Percentiles rank a stretch among this genome's conserved stretches.
These are phyloP conservation scores for Lasius fuliginosus DNA, from an alignment of 2,888 invertebrate species.

Conservation along the genomic window DNA sequence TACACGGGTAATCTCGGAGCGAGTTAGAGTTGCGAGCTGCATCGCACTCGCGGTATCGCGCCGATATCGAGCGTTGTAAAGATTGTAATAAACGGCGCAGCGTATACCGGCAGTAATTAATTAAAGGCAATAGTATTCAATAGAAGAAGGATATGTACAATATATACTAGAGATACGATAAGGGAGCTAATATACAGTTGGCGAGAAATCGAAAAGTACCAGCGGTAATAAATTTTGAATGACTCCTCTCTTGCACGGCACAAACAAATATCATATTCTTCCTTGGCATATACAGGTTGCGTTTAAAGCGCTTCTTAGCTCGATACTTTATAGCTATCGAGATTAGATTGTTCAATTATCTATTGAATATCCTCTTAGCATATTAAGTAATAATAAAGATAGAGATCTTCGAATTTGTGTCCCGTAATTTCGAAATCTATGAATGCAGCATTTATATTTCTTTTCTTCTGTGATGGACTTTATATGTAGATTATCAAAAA, in stretches of 20 bases:
- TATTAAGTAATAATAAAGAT: conserved; percentile 2
- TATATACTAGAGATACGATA: conserved; percentile 40
- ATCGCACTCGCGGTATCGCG: conserved; percentile 7
- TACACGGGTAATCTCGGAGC: conserved; percentile 35
- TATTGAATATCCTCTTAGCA: conserved; percentile 1
- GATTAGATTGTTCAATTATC: conserved; percentile 46
- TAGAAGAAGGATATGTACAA: conserved; percentile 34
- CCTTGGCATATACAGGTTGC: conserved; percentile 9
- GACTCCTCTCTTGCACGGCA: conserved; percentile 33
- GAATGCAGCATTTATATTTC: background rate
- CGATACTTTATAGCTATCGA: conserved; percentile 17
- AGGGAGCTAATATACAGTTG: conserved; percentile 40
- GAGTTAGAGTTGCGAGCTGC: conserved; percentile 30
- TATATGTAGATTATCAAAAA: background rate
- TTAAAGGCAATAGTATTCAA: conserved; percentile 40
- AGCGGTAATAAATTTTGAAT: conserved; percentile 39
- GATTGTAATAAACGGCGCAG: conserved; percentile 44
- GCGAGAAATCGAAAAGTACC: conserved; percentile 41
- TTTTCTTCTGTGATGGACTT: background rate
- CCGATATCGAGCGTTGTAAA: conserved; percentile 41
- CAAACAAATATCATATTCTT: conserved; percentile 53
- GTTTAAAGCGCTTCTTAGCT: conserved; percentile 8
- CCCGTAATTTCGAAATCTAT: conserved; percentile 23
- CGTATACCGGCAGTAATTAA: conserved; percentile 40
- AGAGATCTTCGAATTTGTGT: background rate